Conservation (phyloP, 2,888 invertebrate species). For the Lycaena phlaeas region DNA sequence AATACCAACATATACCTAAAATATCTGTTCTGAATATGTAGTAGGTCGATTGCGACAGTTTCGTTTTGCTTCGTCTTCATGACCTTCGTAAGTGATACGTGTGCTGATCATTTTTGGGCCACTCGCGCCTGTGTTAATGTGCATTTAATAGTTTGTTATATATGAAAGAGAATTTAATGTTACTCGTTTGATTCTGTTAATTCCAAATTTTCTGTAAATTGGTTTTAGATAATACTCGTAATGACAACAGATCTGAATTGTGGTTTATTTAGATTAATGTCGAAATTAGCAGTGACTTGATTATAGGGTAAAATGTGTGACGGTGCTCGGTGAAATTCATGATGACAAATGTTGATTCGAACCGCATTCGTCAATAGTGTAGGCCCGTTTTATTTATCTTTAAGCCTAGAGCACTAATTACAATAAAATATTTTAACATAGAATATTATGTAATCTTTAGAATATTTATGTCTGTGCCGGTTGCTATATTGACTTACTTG, state of each 20-base stretch:
- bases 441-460: slow-evolving; percentile 25
- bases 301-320: slow-evolving; percentile 22
- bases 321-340: slow-evolving; percentile 20
- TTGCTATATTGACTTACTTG: slow-evolving; percentile 33
- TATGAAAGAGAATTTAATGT: slow-evolving; percentile 61
- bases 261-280: slow-evolving; percentile 21
- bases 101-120: slow-evolving; percentile 39
- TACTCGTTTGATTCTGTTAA: slow-evolving; percentile 40
- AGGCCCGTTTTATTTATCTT: neutral
- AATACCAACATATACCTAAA: too few relatives aligned
- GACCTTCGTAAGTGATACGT: too few relatives aligned
- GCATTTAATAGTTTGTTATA: slow-evolving; percentile 71
- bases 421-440: slow-evolving; percentile 39
- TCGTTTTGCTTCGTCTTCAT: too few relatives aligned
- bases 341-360: slow-evolving; percentile 28
- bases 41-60: too few relatives aligned
- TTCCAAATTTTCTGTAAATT: slow-evolving; percentile 12
- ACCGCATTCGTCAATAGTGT: slow-evolving; percentile 17
- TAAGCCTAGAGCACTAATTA: slow-evolving; percentile 39
- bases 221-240: slow-evolving; percentile 7
- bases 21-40: too few relatives aligned
- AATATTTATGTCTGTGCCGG: slow-evolving; percentile 30
- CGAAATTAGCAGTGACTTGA: slow-evolving; percentile 22
- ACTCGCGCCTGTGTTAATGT: slow-evolving; percentile 43
- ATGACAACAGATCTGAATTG: slow-evolving; percentile 28